A percentile compares a stretch with the other conserved stretches of the same genome.
These are phyloP conservation scores for Danaus chrysippus DNA, from an alignment of 2,888 invertebrate genomes.

Conservation along the genomic window DNA sequence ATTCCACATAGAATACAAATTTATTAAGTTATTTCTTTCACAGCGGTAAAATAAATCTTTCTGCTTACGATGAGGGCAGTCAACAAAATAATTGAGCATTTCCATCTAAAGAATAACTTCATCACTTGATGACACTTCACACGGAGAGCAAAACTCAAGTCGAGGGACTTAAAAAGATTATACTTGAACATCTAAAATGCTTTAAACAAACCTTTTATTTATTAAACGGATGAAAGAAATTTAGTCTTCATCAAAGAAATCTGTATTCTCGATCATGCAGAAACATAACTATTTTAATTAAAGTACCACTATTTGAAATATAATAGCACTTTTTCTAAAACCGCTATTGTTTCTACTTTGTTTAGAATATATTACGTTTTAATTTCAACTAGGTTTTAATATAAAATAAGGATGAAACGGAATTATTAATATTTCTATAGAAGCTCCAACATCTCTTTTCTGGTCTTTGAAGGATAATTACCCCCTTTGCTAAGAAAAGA, in stretches of 20 bases:
- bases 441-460: neutral
- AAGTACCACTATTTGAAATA: too few relatives aligned
- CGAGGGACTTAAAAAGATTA: slow-evolving; percentile 5
- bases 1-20: too few relatives aligned
- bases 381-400: too few relatives aligned
- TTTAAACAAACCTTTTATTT: slow-evolving; percentile 7
- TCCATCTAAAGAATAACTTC: slow-evolving; percentile 6
- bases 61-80: neutral
- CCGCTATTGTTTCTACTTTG: too few relatives aligned
- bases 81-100: slow-evolving; percentile 5
- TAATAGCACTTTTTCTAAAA: too few relatives aligned
- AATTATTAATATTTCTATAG: neutral
- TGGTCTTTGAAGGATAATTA: neutral
- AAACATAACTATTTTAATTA: too few relatives aligned
- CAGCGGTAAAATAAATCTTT: neutral
- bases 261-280: too few relatives aligned
- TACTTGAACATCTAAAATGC: neutral
- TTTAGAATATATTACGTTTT: too few relatives aligned
- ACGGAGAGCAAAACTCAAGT: slow-evolving; percentile 5
- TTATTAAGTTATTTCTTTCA: too few relatives aligned
- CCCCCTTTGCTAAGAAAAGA: neutral
- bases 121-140: slow-evolving; percentile 7
- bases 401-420: neutral
- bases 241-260: neutral
- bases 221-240: neutral